These are phyloP conservation scores for Bungarus multicinctus DNA, from an alignment of 2,113 vertebrate genomes.

Conservation along the genomic window DNA sequence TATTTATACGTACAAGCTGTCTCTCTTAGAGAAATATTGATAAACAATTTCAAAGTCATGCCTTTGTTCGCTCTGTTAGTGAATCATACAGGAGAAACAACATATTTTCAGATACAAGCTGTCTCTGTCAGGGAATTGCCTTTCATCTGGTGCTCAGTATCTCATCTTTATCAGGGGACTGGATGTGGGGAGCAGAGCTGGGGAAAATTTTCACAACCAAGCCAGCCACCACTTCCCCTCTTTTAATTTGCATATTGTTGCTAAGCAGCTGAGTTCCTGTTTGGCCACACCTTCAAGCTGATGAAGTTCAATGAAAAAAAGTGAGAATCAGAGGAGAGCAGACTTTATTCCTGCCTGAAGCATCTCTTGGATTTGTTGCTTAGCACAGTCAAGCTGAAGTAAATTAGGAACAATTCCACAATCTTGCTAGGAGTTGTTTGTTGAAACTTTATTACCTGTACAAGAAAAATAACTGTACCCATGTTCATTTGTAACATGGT, in stretches of 20 bases:
- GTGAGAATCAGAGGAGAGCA: neutral
- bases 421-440: neutral
- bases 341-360: neutral
- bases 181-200: constrained; percentile 42
- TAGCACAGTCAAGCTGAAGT: neutral
- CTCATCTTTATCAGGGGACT: constrained; percentile 42
- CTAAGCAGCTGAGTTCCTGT: neutral
- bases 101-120: constrained; percentile 58
- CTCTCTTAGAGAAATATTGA: constrained; percentile 44
- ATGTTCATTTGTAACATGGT: neutral
- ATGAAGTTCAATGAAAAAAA: neutral
- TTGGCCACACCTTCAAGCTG: constrained; percentile 3
- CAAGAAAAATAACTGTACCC: neutral
- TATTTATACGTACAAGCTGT: constrained; percentile 58
- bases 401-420: neutral
- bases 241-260: constrained; percentile 6
- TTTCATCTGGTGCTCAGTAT: constrained; percentile 56
- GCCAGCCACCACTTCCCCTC: neutral
- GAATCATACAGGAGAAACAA: constrained; percentile 50
- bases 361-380: neutral
- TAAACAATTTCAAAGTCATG: constrained; percentile 53
- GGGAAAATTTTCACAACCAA: constrained; percentile 48
- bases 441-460: neutral
- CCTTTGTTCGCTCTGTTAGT: constrained; percentile 53
- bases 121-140: constrained; percentile 48